phyloP scores from a whole-genome alignment of 2,888 invertebrate species.

The Hoplodrina ambigua region DNA sequence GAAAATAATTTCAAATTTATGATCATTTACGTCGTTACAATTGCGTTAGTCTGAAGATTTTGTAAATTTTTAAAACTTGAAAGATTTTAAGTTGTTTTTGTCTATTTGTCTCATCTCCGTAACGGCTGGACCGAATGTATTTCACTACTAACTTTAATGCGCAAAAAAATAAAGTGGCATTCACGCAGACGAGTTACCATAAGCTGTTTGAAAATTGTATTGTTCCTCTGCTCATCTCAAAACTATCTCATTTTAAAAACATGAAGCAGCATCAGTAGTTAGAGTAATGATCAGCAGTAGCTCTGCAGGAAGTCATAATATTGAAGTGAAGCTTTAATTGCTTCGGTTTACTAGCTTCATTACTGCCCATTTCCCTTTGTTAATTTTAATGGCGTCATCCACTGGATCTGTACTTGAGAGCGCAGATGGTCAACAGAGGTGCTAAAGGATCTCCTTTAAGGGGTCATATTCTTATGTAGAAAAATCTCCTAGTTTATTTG shows the following conservation, averaged over 20 bases:
- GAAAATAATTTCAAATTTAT: not conserved
- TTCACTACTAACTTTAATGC: no score
- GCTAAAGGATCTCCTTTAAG: not conserved
- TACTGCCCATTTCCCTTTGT: slow-evolving; percentile 25
- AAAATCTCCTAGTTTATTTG: not conserved
- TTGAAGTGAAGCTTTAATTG: slow-evolving; percentile 10
- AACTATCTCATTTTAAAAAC: not conserved
- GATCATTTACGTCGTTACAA: no score
- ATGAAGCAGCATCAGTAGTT: not conserved
- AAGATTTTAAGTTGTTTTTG: no score
- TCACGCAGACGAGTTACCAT: no score
- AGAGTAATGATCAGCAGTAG: not conserved
- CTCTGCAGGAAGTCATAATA: slow-evolving; percentile 33
- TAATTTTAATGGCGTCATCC: not conserved
- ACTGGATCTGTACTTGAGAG: not conserved
- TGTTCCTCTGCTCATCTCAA: no score
- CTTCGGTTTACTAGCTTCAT: slow-evolving; percentile 17
- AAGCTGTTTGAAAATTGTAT: no score
- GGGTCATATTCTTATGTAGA: not conserved
- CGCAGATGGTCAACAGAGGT: not conserved
- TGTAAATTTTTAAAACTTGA: no score
- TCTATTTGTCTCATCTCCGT: no score
- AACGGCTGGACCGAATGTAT: no score
- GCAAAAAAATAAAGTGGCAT: no score
- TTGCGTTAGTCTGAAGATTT: no score